Base-by-base conservation (phyloP, 2,797 vertebrate species). In the Tinamus major region DNA sequence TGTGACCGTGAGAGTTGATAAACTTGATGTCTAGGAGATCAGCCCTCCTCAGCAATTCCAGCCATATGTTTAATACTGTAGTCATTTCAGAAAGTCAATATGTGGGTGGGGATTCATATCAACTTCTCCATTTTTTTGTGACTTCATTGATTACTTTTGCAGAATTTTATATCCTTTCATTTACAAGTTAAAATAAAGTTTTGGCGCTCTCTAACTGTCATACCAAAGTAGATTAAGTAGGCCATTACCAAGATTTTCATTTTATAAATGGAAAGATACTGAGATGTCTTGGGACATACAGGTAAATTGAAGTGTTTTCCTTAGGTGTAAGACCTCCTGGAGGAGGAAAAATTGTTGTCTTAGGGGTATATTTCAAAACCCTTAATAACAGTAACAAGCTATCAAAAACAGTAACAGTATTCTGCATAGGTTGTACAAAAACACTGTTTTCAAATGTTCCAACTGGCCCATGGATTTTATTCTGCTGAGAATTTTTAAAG, bases 141-240 rank as follows among this genome's bases (percentile, higher is more conserved):
- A 53, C 59, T 78, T 89, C 33, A 13, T 19, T 69, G 62, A 76
- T 82, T 76, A 31, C 55, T 78, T 94, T 78, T 59, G 42, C 37
- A 76, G 82, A 64, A 67, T 74, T 90, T 78, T 62, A 69, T 79
- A n/a, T 72, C 62, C 7, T 51, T 15, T 84, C 17, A 48, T 83
- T 87, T 89, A n/a, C 70, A 92, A 88, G 61, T 70, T 90, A 64
- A 81, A 90, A 67, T 90, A 64, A 81, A 90, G 67, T 41, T 37
- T 68, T 9, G 15, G 1, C 8, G 53, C 6, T 88, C 49, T 71
- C 1, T 53, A 63, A 9, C 8, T 55, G 18, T 37, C 70, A 55
- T 3, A 81, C 2, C n/a, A 46, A 69, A 75, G n/a, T 35, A 58
- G 5, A 12, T 68, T 72, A 29, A 46, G 13, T 49, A 9, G 29